phyloP scores from a whole-genome alignment of 2,888 invertebrate species.

The Xestoiulus laeticollis region DNA sequence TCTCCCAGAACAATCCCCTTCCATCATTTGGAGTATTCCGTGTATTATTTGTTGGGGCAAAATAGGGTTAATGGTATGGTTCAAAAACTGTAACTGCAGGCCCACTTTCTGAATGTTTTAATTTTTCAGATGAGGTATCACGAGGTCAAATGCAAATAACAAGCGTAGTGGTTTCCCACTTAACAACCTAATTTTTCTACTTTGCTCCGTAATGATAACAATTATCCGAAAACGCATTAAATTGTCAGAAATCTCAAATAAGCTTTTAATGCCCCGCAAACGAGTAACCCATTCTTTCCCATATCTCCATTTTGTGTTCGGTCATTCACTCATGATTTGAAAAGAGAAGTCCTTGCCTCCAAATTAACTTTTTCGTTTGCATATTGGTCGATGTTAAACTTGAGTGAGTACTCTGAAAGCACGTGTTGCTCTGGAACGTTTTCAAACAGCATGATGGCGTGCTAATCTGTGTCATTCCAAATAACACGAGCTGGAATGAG shows the following conservation, averaged over 20 bases:
- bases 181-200: neutral
- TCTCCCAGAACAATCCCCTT: neutral
- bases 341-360: neutral
- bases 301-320: neutral
- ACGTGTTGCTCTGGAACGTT: neutral
- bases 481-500: neutral
- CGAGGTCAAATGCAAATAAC: constrained; percentile 35
- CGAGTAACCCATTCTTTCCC: neutral
- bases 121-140: neutral
- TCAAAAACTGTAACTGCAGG: neutral
- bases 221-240: constrained; percentile 39
- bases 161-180: neutral
- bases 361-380: neutral
- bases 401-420: neutral
- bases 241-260: constrained; percentile 31
- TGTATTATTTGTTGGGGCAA: neutral
- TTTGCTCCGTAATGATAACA: constrained; percentile 23
- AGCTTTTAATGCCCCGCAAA: neutral
- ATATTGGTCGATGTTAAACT: no score
- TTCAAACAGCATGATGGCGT: neutral
- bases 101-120: neutral
- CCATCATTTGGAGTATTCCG: neutral
- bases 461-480: neutral
- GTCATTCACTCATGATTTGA: neutral
- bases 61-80: constrained; percentile 17